Base-by-base conservation (phyloP, 2,113 vertebrate species). In the Gadus chalcogrammus region DNA sequence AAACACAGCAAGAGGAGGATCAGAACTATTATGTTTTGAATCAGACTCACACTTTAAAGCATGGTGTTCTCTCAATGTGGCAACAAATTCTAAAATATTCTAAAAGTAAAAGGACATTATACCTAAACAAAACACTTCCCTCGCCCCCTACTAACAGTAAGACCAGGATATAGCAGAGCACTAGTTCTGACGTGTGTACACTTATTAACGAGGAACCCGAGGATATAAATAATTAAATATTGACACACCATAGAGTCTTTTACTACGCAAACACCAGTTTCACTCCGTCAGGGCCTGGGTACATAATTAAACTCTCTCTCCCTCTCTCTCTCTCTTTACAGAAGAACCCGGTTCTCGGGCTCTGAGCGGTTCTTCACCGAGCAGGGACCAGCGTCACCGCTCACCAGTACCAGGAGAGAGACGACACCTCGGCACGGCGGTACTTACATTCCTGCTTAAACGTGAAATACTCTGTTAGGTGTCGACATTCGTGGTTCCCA, bases 401-500 rank as follows among this genome's bases (percentile, higher is more conserved):
- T 4, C 2, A 69, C 31, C 62, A 28, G 60, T 56, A 31, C 65
- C 15, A 76, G 17, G 7, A 42, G 15, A 65, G 61, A 5, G 20
- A n/a, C 22, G 61, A 42, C 35, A 7, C 28, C 20, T n/a, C 64
- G 59, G 38, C 5, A 61, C 64, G 68, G 64, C 56, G 0, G 81
- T 91, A 98, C 97, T 97, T 94, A 98, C 97, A 98, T 96, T 98
- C 97, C 93, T 99, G 96, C 88, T 98, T 99, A 95, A 98, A 98
- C 87, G 96, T 99, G 94, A 99, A 99, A 95, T 98, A 98, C 90
- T 98, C 97, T 93, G 96, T 99, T 94, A 99, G 94, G 94, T 99
- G 96, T 97, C 97, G 96, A 96, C 97, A 99, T 97, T 99, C 96
- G 92, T 99, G 97, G 86, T 99, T 99, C 94, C 97, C 96, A 89